Evolutionary conservation across 2,113 vertebrate species (phyloP).

Genomic region (Clarias batrachus): DNA sequence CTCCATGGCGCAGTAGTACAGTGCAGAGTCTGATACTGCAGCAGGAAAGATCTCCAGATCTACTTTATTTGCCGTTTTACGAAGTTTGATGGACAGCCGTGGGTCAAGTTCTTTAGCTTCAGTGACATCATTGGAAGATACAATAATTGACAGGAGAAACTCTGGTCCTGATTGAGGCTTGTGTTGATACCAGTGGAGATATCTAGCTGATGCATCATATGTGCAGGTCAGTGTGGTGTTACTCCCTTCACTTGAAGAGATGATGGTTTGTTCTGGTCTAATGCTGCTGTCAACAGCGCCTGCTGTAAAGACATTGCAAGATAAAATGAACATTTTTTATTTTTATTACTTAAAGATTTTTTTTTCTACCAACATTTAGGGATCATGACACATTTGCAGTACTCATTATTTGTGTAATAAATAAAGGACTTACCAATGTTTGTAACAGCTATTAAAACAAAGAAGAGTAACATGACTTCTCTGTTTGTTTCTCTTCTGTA

Average conservation of each 20-base stretch:
- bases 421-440: no score
- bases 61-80: background rate
- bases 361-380: no score
- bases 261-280: background rate
- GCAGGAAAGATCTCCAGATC: constrained; percentile 41
- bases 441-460: no score
- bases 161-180: constrained; percentile 19
- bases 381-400: no score
- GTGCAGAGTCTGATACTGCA: constrained; percentile 40
- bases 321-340: background rate
- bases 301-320: background rate
- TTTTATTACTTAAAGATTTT: no score
- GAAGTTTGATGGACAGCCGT: constrained; percentile 4
- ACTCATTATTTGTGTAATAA: no score
- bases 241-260: background rate
- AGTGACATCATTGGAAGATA: background rate
- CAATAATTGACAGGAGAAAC: constrained; percentile 9
- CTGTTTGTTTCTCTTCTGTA: no score
- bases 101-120: background rate
- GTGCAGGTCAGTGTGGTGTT: constrained; percentile 27
- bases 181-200: constrained; percentile 36
- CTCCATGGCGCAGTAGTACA: no score
- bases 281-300: background rate
- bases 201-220: constrained; percentile 6
- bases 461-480: no score